Percentiles rank a stretch among this genome's conserved stretches.
These are phyloP conservation scores for Crematogaster levior DNA, from an alignment of 2,888 invertebrate genomes.

Conservation along the genomic window DNA sequence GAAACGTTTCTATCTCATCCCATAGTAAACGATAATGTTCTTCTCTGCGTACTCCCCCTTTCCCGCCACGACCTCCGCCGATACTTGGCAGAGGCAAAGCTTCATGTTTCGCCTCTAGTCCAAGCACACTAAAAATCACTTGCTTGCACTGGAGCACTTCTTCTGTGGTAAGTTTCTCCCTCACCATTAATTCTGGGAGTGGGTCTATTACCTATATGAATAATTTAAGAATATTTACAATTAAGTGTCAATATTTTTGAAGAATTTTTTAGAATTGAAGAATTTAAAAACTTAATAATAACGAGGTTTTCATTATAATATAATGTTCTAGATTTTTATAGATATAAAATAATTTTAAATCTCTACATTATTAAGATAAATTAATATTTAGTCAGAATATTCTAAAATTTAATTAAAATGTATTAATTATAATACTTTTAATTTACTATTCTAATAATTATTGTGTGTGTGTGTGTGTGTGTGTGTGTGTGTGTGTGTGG, in stretches of 20 bases:
- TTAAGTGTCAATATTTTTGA: neutral
- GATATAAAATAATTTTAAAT: slow-evolving; percentile 13
- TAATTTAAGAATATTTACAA: neutral
- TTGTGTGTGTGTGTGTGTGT: too few relatives aligned
- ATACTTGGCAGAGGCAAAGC: slow-evolving; percentile 91
- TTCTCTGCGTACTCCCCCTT: slow-evolving; percentile 87
- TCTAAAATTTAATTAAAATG: neutral
- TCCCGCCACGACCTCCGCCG: slow-evolving; percentile 88
- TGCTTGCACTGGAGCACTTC: slow-evolving; percentile 95
- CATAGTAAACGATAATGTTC: slow-evolving; percentile 97
- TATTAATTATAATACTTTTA: neutral
- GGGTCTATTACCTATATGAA: slow-evolving; percentile 91
- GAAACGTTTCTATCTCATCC: slow-evolving; percentile 94
- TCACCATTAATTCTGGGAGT: slow-evolving; percentile 91
- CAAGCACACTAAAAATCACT: slow-evolving; percentile 92
- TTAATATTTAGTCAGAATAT: neutral
- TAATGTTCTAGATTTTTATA: neutral
- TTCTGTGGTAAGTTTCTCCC: slow-evolving; percentile 93
- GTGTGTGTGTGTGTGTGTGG: too few relatives aligned
- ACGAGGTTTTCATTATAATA: neutral
- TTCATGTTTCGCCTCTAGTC: slow-evolving; percentile 94
- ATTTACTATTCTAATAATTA: neutral
- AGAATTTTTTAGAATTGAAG: neutral
- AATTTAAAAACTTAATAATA: neutral
- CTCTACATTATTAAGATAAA: neutral